Evolutionary conservation across 1,140 invertebrate genomes (phyloP).

Genomic region (Harlomillsia oculata): DNA sequence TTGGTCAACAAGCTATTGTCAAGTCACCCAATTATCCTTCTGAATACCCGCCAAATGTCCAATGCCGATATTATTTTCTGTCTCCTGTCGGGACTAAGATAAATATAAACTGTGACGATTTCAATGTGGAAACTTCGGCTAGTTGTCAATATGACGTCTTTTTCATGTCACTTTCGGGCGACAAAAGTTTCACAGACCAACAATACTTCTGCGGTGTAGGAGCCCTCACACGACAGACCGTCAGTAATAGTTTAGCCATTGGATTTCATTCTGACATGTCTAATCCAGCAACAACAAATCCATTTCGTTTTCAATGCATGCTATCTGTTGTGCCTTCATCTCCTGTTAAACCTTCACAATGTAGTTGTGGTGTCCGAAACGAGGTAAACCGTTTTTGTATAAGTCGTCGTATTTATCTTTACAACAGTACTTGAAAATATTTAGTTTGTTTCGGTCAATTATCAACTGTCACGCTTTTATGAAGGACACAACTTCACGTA

Average conservation of each 20-base stretch:
- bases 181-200: constrained; percentile 6
- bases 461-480: background rate
- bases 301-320: constrained; percentile 9
- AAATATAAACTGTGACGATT: constrained; percentile 17
- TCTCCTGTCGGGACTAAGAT: constrained; percentile 13
- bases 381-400: constrained; percentile 1
- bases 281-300: background rate
- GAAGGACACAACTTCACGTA: constrained; percentile 36
- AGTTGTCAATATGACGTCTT: constrained; percentile 21
- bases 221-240: background rate
- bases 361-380: constrained; percentile 17
- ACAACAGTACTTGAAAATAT: no score
- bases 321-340: constrained; percentile 1
- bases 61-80: constrained; percentile 14
- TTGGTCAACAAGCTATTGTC: constrained; percentile 4
- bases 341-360: background rate
- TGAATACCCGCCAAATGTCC: constrained; percentile 13
- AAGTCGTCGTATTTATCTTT: no score
- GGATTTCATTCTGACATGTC: constrained; percentile 17
- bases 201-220: constrained; percentile 20
- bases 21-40: constrained; percentile 15
- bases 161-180: constrained; percentile 13
- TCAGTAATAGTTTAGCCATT: constrained; percentile 9
- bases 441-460: no score
- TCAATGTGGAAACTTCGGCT: constrained; percentile 18